Conservation (phyloP, 2,113 vertebrate genomes). For the Dicerorhinus sumatrensis region DNA sequence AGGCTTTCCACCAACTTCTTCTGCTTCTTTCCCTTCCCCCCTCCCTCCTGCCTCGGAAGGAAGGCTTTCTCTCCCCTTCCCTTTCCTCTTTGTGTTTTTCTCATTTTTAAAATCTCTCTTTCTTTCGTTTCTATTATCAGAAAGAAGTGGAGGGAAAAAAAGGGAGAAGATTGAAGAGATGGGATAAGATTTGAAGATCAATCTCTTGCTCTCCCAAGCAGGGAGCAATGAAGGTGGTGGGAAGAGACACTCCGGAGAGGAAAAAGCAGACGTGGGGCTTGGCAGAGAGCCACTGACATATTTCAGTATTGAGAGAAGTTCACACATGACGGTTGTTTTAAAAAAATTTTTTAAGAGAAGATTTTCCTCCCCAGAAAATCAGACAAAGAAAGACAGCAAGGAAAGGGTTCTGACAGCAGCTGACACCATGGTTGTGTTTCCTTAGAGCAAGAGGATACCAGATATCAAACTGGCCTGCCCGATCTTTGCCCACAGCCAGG, state of each 20-base stretch:
- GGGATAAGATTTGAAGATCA: neutral
- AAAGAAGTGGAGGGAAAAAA: neutral
- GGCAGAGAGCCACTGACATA: accelerated
- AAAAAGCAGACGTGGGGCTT: neutral
- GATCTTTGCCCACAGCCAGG: neutral
- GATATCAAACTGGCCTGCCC: neutral
- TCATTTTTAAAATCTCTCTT: neutral
- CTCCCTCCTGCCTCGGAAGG: no score
- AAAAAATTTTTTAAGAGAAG: neutral
- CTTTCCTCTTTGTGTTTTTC: neutral
- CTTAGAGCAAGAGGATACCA: neutral
- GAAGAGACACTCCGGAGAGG: neutral
- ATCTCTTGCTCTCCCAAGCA: neutral
- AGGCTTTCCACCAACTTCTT: neutral
- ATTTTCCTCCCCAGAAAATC: neutral
- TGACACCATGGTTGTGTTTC: neutral
- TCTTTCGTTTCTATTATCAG: neutral
- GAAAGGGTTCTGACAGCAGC: neutral
- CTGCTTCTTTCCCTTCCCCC: neutral
- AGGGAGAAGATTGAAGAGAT: neutral
- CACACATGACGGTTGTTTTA: neutral
- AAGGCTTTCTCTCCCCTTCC: neutral
- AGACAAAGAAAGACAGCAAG: neutral
- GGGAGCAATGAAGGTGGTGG: neutral
- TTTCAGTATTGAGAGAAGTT: neutral